These are phyloP conservation scores for Fissipunctia ypsillon DNA, from an alignment of 2,888 invertebrate species.

Conservation along the genomic window DNA sequence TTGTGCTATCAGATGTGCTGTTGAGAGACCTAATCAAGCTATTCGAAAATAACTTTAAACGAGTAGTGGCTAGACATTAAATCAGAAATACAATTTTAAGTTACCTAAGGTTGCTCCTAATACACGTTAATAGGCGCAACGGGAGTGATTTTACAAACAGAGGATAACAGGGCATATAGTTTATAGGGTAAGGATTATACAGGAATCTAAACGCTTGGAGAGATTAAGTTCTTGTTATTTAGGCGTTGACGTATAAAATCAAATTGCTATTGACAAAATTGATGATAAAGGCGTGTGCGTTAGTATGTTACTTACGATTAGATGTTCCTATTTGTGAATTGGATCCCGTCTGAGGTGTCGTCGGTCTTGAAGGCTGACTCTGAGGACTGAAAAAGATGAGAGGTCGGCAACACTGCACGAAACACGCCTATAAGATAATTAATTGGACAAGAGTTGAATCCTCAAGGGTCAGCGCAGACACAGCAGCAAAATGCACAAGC, in stretches of 20 bases:
- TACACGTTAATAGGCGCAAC: background rate
- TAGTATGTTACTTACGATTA: constrained; percentile 68
- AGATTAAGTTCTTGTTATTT: too few relatives aligned
- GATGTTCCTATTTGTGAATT: constrained; percentile 72
- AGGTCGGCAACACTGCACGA: background rate
- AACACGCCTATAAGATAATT: background rate
- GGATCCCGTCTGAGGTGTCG: constrained; percentile 78
- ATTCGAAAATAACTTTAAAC: too few relatives aligned
- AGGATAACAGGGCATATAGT: background rate
- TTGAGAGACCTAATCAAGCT: background rate
- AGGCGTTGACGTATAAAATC: too few relatives aligned
- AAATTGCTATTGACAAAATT: background rate
- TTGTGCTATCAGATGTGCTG: background rate
- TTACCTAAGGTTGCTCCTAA: background rate
- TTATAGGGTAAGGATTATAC: too few relatives aligned
- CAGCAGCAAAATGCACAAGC: background rate
- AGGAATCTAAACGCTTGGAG: too few relatives aligned
- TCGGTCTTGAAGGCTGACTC: constrained; percentile 78
- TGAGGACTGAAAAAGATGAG: constrained; percentile 74
- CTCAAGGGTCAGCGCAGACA: background rate
- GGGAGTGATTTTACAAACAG: background rate
- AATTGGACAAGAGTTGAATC: too few relatives aligned
- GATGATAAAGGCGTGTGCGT: background rate
- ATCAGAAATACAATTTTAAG: background rate
- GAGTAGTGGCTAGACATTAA: too few relatives aligned